Conservation (phyloP, 2,888 invertebrate genomes). For the Meiosimyza decipiens region DNA sequence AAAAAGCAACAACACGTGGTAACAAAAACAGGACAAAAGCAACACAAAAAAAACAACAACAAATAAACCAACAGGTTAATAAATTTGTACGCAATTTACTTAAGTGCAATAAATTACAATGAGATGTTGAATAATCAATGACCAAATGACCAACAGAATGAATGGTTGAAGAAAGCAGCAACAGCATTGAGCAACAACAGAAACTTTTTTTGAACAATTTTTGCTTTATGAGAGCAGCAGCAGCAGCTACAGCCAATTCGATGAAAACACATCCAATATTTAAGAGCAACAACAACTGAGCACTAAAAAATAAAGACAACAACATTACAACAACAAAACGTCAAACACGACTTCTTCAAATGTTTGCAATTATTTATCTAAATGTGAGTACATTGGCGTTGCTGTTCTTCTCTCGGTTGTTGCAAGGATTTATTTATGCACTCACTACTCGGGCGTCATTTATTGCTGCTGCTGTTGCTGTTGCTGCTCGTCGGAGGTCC, state of each 20-base stretch:
- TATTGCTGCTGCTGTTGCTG: constrained; percentile 27
- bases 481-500: constrained; percentile 35
- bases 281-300: constrained; percentile 16
- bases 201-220: constrained; percentile 21
- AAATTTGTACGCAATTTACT: constrained; percentile 59
- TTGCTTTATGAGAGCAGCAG: constrained; percentile 7
- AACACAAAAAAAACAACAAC: background rate
- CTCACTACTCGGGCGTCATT: constrained; percentile 50
- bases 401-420: constrained; percentile 18
- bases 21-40: background rate
- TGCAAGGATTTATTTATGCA: constrained; percentile 55
- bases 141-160: constrained; percentile 10
- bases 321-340: constrained; percentile 51
- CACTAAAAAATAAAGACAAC: constrained; percentile 37
- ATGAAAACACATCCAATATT: constrained; percentile 46
- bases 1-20: background rate
- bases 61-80: constrained; percentile 45
- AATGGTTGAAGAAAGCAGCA: background rate
- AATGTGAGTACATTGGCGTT: constrained; percentile 14
- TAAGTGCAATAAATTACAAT: constrained; percentile 60
- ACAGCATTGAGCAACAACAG: background rate
- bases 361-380: constrained; percentile 64
- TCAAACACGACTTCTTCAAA: constrained; percentile 64
- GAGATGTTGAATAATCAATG: constrained; percentile 51
- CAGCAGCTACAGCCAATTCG: constrained; percentile 46